Base-by-base conservation (phyloP, 2,113 vertebrate genomes). In the Neotoma lepida region DNA sequence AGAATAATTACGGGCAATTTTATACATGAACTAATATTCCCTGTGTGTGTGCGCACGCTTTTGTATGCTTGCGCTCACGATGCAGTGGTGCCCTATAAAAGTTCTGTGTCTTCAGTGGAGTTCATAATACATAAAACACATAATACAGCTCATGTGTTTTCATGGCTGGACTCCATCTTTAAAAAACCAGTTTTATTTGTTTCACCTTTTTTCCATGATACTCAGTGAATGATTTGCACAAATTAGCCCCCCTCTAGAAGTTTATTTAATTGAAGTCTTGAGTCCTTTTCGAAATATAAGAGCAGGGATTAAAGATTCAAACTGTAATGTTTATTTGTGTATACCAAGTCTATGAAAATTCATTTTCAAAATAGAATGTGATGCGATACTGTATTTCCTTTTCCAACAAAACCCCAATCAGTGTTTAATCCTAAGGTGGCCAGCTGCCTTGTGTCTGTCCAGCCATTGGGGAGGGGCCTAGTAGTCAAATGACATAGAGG, bases 341-440 rank as follows among this genome's bases (percentile, higher is more conserved):
- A 49, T 30, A 9, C 41, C 46, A 64, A 4, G 4, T 92, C 10
- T 49, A 76, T 81, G 2, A 51, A 4, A 95, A 88, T 89, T 89
- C 74, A 68, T 95, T 93, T 93, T 63, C 15, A 84, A 88, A 89
- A 58, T 68, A 74, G 92, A 94, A 92, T 54, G 70, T 51, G 12
- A 78, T 89, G 8, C 56, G 33, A 68, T 49, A 66, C 26, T 44
- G 66, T 56, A 51, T 80, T 94, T 92, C 6, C 26, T 82, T 85
- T 61, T 64, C 22, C 88, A 87, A 82, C 20, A 86, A 90, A 74
- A 33, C 49, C 63, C n/a, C 87, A 80, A 28, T 39, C 35, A 39
- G 20, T 54, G 68, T 82, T 86, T 74, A 76, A 44, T 20, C 7
- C 39, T 41, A 64, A 76, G 30, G 58, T 28, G 44, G 9, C 0